Conservation (phyloP, 2,113 vertebrate genomes). For the Calonectris borealis region DNA sequence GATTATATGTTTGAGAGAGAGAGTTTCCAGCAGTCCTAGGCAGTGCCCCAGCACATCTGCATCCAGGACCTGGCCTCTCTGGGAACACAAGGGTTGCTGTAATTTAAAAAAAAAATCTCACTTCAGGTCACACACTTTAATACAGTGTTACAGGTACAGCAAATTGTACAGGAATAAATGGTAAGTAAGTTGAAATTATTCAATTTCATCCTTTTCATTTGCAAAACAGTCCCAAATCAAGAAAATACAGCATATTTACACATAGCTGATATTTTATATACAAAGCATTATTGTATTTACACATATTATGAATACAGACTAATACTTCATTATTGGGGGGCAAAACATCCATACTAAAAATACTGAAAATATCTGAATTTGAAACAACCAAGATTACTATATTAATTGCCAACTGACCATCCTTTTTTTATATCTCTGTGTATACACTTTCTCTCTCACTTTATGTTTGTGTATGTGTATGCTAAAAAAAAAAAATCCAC, state of each 20-base stretch:
- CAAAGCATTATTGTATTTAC: not conserved
- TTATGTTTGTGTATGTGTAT: not conserved
- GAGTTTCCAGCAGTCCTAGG: not conserved
- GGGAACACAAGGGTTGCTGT: not conserved
- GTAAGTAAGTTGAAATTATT: not conserved
- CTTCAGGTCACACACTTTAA: not conserved
- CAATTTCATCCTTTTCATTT: not conserved
- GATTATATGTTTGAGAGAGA: accelerated
- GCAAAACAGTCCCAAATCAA: not conserved
- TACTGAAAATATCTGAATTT: not conserved
- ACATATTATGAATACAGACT: not conserved
- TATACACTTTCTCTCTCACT: not conserved
- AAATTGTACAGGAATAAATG: not conserved
- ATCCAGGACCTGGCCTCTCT: not conserved
- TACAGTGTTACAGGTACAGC: not conserved
- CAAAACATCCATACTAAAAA: not conserved
- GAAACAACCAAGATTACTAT: not conserved
- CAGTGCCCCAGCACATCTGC: not conserved
- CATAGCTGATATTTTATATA: not conserved
- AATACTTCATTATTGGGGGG: not conserved
- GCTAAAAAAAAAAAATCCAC: not conserved
- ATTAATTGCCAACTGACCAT: not conserved
- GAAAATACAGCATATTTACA: not conserved
- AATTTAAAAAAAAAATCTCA: not conserved
- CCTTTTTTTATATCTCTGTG: not conserved